phyloP scores from a whole-genome alignment of 2,797 vertebrate species.

The Lerista edwardsae region DNA sequence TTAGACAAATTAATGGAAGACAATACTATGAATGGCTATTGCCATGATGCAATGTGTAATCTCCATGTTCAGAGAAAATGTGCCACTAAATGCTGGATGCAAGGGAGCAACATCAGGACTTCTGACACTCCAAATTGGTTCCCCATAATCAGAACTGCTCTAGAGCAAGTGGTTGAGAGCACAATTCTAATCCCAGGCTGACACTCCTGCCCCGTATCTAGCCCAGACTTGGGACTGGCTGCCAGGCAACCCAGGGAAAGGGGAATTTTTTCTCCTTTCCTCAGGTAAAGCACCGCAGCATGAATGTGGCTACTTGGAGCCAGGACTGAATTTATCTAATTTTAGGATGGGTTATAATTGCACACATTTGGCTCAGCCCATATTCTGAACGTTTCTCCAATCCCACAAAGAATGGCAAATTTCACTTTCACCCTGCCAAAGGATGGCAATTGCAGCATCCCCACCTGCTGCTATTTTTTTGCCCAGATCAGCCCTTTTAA shows the following conservation, averaged over 20 bases:
- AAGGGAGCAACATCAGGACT: not conserved
- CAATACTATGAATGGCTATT: too few relatives aligned
- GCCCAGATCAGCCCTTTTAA: not conserved
- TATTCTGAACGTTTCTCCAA: not conserved
- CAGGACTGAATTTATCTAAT: not conserved
- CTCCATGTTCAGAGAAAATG: too few relatives aligned
- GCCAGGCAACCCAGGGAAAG: too few relatives aligned
- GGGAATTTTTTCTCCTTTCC: too few relatives aligned
- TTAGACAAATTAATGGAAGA: too few relatives aligned
- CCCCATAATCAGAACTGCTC: not conserved
- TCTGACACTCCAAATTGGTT: not conserved
- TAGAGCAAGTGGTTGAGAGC: too few relatives aligned
- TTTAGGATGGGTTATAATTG: not conserved
- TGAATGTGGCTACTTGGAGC: not conserved
- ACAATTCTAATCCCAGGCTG: too few relatives aligned
- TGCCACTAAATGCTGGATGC: too few relatives aligned
- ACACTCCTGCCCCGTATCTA: too few relatives aligned
- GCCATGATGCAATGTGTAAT: not conserved
- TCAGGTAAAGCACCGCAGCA: too few relatives aligned
- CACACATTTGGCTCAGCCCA: not conserved
- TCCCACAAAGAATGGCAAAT: not conserved
- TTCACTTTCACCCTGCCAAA: not conserved
- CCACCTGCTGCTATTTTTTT: not conserved
- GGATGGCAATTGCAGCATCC: not conserved
- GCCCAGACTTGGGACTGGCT: too few relatives aligned